phyloP scores from a whole-genome alignment of 2,113 vertebrate genomes.

The Burhinus oedicnemus region DNA sequence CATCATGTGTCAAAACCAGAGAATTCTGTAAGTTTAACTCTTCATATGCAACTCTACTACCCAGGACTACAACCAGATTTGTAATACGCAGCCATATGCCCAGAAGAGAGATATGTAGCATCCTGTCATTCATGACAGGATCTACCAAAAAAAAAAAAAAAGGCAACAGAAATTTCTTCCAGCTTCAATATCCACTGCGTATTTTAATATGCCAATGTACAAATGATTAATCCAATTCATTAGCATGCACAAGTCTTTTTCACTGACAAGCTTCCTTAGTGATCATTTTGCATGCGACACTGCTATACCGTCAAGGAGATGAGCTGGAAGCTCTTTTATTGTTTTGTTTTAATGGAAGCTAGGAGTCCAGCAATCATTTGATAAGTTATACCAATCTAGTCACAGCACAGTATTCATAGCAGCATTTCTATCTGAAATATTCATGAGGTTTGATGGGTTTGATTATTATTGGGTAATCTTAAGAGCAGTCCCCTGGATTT shows the following conservation, averaged over 20 bases:
- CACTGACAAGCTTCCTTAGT: conserved; percentile 4
- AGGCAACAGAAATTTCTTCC: background rate
- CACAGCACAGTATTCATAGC: background rate
- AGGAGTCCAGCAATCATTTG: background rate
- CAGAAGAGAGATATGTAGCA: background rate
- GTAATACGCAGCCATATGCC: background rate
- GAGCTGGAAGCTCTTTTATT: background rate
- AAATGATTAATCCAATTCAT: conserved; percentile 16
- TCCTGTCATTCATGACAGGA: background rate
- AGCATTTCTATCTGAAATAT: background rate
- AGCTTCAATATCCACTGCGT: background rate
- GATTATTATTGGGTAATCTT: background rate
- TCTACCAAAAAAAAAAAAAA: background rate
- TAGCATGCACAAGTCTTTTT: background rate
- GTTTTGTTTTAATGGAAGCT: background rate
- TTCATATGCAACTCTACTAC: background rate
- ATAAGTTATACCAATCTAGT: background rate
- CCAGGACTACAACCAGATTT: background rate
- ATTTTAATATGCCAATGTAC: background rate
- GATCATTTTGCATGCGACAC: background rate
- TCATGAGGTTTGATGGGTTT: background rate
- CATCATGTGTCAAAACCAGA: background rate
- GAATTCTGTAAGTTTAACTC: background rate
- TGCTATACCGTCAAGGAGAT: background rate
- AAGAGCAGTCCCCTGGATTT: background rate